A percentile compares a stretch with the other conserved stretches of the same genome.
Evolutionary conservation across 2,113 vertebrate species (phyloP).

Genomic region (Tetrax tetrax): DNA sequence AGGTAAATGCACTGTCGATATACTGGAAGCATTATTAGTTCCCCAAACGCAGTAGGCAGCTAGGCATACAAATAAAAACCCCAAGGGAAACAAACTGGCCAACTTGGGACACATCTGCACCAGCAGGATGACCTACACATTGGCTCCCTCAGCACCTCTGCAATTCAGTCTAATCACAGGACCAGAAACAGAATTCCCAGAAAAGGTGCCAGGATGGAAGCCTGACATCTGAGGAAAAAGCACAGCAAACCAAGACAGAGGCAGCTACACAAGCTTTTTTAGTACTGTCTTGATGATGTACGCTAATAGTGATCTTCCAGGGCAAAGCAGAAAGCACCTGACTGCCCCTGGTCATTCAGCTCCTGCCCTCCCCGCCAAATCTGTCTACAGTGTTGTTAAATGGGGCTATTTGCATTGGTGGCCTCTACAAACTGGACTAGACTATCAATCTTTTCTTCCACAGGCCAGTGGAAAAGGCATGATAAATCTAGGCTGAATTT

Average conservation of each 20-base stretch:
- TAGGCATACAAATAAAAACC: not conserved
- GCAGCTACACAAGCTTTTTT: not conserved
- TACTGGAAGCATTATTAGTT: not conserved
- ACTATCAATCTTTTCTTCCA: slow-evolving; percentile 54
- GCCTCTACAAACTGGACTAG: slow-evolving; percentile 38
- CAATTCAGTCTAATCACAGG: not conserved
- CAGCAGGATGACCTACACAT: not conserved
- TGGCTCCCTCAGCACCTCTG: not conserved
- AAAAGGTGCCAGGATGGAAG: not conserved
- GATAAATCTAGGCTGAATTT: slow-evolving; percentile 53
- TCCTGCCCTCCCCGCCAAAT: not conserved
- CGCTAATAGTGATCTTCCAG: not conserved
- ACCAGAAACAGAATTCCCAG: not conserved
- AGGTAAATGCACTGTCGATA: not conserved
- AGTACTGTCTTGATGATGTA: not conserved
- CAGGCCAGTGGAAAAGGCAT: slow-evolving; percentile 13
- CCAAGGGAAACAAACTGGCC: not conserved
- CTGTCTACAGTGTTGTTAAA: slow-evolving; percentile 44
- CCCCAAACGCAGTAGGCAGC: not conserved
- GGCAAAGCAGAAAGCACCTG: slow-evolving; percentile 7
- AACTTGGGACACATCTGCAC: not conserved
- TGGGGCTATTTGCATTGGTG: slow-evolving; percentile 18
- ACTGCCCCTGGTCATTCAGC: slow-evolving; percentile 4
- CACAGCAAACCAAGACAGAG: not conserved
- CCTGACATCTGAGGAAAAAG: not conserved